Evolutionary conservation across 2,797 vertebrate genomes (phyloP), one percentile per base, ranked within the genome.

Genomic region (Sebastolobus altivelis): DNA sequence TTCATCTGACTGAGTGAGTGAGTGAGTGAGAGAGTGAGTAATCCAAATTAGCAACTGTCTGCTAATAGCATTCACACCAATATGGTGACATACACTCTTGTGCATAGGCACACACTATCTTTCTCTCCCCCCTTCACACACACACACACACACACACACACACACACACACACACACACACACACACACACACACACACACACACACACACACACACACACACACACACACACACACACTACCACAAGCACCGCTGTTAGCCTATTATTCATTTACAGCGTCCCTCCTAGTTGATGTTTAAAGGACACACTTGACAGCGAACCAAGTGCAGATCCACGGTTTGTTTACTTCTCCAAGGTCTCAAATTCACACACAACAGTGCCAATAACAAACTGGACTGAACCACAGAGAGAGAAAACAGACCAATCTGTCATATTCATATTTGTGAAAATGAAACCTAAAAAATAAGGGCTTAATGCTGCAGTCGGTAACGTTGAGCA

Each of bases 251-350:
- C 18, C 1, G 18, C 37, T 40, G 5, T 54, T 2, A 0, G 58
- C 49, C 46, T 52, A 18, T 62, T 27, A 87, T 49, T 82, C 40
- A 88, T 88, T 80, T 14, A 85, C 59, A 83, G n/a, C n/a, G n/a
- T 67, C 1, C 46, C n/a, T 77, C 31, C 35, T 27, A 7, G 59
- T n/a, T 61, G 38, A 75, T 65, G 62, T 74, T 58, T 73, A 52
- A 71, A 79, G 10, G 40, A 49, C 46, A 83, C 12, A 18, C 13
- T 22, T 70, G 33, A 71, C 27, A 59, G 35, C 6, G 29, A 83
- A 77, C 74, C 65, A 31, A 55, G 4, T 16, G 25, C 27, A 65
- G 6, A 61, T 46, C 46, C 31, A 35, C 49, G 1, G 22, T 77
- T 65, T 78, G 60, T 73, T 59, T 65, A 27, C 56, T 43, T 10